Percentiles rank a stretch among this genome's conserved stretches.
Evolutionary conservation across 2,888 invertebrate genomes (phyloP).

Genomic region (Molorchus minor): DNA sequence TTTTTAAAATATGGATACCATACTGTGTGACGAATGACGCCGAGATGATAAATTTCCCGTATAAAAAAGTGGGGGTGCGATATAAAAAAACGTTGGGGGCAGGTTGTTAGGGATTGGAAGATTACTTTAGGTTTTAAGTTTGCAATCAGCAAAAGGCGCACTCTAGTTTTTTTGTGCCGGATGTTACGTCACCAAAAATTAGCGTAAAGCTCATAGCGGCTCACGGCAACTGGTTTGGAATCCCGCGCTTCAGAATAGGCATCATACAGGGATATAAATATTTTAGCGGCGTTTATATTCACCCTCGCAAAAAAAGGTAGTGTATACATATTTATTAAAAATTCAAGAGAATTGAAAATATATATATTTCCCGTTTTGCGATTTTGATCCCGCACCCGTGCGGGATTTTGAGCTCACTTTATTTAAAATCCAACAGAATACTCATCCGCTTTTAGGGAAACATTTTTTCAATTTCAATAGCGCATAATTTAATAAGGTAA

Average conservation of each 20-base stretch:
- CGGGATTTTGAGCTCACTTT: not conserved
- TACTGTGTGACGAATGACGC: no score
- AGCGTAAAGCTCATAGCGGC: not conserved
- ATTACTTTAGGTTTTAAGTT: no score
- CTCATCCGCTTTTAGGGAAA: constrained; percentile 1
- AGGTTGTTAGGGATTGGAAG: no score
- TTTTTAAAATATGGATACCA: no score
- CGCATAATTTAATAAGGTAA: constrained; percentile 27
- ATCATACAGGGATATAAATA: not conserved
- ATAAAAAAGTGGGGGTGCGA: no score
- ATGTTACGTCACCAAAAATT: not conserved
- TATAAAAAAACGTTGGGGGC: no score
- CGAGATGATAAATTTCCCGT: no score
- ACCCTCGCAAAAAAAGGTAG: not conserved
- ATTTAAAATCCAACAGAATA: not conserved
- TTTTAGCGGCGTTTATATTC: constrained; percentile 3
- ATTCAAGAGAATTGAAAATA: constrained; percentile 3
- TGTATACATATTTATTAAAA: constrained; percentile 3
- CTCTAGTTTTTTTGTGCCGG: not conserved
- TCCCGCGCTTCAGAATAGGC: not conserved
- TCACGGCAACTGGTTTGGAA: not conserved
- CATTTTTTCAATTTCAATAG: not conserved
- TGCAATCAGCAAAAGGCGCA: no score
- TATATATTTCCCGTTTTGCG: not conserved
- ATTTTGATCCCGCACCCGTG: not conserved